Evolutionary conservation across 2,113 vertebrate genomes (phyloP).

Genomic region (Epinephelus moara): DNA sequence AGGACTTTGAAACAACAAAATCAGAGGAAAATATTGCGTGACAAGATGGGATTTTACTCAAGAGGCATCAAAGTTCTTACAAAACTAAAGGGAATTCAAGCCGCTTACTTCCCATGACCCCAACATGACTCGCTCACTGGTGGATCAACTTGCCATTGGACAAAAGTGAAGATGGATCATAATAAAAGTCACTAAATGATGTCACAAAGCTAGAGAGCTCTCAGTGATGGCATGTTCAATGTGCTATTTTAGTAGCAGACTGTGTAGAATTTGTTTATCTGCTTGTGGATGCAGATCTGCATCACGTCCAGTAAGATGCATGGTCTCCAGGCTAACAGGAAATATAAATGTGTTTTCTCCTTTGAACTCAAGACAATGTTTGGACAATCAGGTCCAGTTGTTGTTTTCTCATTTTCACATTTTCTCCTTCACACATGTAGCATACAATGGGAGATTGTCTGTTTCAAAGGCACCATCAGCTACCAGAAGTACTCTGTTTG

Average conservation of each 20-base stretch:
- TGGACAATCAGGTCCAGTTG: too few species aligned
- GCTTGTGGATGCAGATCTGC: not conserved
- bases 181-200: too few species aligned
- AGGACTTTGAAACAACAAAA: constrained; percentile 26
- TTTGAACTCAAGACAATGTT: too few species aligned
- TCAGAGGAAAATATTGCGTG: not conserved
- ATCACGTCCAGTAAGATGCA: not conserved
- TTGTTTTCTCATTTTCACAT: too few species aligned
- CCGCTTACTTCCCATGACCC: constrained; percentile 26
- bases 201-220: not conserved
- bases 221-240: not conserved
- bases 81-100: not conserved
- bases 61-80: not conserved
- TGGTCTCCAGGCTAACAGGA: not conserved
- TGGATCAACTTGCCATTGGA: not conserved
- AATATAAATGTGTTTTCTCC: not conserved
- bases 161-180: not conserved
- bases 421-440: too few species aligned
- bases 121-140: constrained; percentile 6
- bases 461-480: too few species aligned
- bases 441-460: too few species aligned
- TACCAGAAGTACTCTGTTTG: too few species aligned
- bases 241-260: not conserved
- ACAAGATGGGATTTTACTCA: not conserved
- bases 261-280: not conserved